Percentiles rank a stretch among this genome's conserved stretches.
phyloP scores from a whole-genome alignment of 2,888 invertebrate species.

The Apodemia zela region DNA sequence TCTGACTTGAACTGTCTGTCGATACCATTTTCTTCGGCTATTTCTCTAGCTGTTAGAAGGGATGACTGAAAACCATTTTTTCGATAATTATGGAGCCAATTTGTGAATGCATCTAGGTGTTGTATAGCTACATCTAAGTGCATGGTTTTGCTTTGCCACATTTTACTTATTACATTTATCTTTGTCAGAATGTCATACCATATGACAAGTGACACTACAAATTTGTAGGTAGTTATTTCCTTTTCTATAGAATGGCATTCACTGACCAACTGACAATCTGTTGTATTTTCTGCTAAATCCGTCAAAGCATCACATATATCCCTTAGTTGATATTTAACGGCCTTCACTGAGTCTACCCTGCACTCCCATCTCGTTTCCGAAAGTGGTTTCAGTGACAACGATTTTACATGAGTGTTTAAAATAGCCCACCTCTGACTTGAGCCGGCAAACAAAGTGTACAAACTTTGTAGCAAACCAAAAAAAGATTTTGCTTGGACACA shows the following conservation, averaged over 20 bases:
- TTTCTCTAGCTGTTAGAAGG: conserved; percentile 13
- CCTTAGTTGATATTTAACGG: conserved; percentile 27
- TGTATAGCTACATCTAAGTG: conserved; percentile 9
- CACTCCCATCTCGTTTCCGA: conserved; percentile 34
- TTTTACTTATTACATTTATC: conserved; percentile 18
- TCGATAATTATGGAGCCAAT: too few relatives aligned
- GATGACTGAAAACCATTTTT: too few relatives aligned
- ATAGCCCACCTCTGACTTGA: conserved; percentile 20
- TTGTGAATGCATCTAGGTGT: too few relatives aligned
- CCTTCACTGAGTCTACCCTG: conserved; percentile 27
- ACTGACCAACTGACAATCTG: conserved; percentile 27
- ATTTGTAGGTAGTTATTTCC: conserved; percentile 18
- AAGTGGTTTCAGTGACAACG: conserved; percentile 31
- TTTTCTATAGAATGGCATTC: conserved; percentile 27
- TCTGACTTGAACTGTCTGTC: too few relatives aligned
- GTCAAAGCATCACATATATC: conserved; percentile 23
- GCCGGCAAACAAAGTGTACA: too few relatives aligned
- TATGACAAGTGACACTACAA: too few relatives aligned
- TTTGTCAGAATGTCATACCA: too few relatives aligned
- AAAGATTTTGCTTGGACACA: conserved; percentile 25
- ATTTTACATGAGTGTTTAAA: conserved; percentile 31
- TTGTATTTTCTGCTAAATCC: conserved; percentile 22
- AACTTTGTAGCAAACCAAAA: conserved; percentile 15
- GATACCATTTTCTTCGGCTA: conserved; percentile 24
- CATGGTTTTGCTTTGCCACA: conserved; percentile 27